Conservation (phyloP, 2,797 vertebrate genomes). For the Siniperca obscura region DNA sequence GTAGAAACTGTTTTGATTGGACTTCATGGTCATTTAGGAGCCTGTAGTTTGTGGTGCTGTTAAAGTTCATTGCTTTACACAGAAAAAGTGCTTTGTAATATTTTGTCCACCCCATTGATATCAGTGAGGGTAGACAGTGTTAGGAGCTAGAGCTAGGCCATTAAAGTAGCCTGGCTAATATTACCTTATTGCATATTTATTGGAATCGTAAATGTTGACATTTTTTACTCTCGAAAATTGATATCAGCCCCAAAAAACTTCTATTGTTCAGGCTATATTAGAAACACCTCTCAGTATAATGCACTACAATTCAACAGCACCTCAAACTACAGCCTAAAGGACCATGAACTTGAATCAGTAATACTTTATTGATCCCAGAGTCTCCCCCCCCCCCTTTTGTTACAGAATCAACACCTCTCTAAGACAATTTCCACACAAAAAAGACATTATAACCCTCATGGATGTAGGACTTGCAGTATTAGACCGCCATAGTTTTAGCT, state of each 20-base stretch:
- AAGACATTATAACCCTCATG: not conserved
- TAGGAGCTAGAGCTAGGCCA: too few species aligned
- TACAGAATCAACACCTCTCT: too few species aligned
- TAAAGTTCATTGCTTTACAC: too few species aligned
- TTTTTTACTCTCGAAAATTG: not conserved
- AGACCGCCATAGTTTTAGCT: not conserved
- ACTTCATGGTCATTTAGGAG: not conserved
- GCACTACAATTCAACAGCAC: not conserved
- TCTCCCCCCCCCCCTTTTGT: too few species aligned
- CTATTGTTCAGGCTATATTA: not conserved
- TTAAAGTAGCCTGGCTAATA: rapidly evolving
- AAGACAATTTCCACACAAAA: not conserved
- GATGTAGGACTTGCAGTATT: not conserved
- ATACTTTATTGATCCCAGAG: too few species aligned
- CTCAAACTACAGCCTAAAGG: not conserved
- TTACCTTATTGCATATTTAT: too few species aligned
- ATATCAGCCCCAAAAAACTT: not conserved
- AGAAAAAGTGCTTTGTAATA: not conserved
- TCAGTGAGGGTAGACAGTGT: rapidly evolving
- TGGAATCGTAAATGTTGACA: not conserved
- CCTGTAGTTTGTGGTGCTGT: not conserved
- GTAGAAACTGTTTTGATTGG: not conserved
- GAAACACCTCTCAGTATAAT: not conserved
- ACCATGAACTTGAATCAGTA: not conserved
- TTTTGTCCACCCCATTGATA: not conserved